These are phyloP conservation scores for Pocillopora verrucosa DNA, from an alignment of 64 coral and sea anemone genomes.

Conservation along the genomic window DNA sequence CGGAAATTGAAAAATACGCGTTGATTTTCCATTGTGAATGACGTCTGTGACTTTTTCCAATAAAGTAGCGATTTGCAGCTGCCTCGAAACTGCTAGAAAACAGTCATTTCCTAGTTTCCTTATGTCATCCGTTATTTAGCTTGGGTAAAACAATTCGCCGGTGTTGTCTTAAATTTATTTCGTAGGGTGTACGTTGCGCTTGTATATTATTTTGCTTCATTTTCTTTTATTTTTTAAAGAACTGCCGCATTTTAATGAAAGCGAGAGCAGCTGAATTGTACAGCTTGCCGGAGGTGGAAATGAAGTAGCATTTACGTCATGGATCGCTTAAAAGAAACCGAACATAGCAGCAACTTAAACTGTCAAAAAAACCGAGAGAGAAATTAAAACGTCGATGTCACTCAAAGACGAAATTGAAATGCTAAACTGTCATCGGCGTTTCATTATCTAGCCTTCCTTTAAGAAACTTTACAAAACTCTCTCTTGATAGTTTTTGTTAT, in stretches of 20 bases:
- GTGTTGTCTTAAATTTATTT: background rate
- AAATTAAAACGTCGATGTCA: background rate
- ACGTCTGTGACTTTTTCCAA: background rate
- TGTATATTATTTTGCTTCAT: background rate
- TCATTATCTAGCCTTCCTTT: background rate
- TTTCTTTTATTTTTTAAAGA: background rate
- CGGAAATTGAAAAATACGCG: conserved; percentile 16
- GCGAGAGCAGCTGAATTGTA: background rate
- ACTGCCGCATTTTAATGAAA: background rate
- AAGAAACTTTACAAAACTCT: background rate
- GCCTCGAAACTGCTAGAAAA: conserved; percentile 32
- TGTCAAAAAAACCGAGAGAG: background rate
- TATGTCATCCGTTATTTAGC: background rate
- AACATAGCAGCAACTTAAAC: background rate
- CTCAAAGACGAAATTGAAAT: too few species aligned
- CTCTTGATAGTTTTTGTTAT: background rate
- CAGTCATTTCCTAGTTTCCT: background rate
- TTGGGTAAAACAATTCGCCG: background rate
- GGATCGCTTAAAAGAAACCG: background rate
- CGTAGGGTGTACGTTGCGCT: background rate
- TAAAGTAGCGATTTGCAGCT: conserved; percentile 7
- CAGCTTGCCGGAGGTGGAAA: background rate
- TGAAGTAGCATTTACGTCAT: background rate
- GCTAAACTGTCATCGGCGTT: background rate
- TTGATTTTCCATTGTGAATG: background rate